Evolutionary conservation across 1,140 invertebrate species (phyloP), one percentile per base, ranked within the genome.

Genomic region (Lucilia sericata): DNA sequence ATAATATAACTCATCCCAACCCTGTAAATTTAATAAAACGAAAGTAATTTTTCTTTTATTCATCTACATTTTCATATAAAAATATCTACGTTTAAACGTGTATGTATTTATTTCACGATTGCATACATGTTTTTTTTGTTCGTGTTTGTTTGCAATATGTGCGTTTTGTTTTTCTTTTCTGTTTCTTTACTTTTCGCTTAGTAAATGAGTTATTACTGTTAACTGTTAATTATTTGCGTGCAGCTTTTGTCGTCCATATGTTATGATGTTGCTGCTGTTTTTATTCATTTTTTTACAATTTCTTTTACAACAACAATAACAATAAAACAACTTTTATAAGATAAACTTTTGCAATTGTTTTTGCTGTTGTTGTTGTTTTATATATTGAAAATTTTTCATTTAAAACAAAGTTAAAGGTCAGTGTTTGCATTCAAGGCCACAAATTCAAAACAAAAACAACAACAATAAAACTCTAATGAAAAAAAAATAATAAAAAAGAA

Each of bases 391-490:
- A n/a, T 60, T 60, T 60, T 60, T n/a, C 14, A 60, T 60, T 60
- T 60, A 60, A 60, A 60, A 70, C 65, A 70, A 70, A 70, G 65
- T 70, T 70, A 70, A 70, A 70, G 65, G 65, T 70, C 65, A 70
- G 17, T 70, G 65, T 21, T 70, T 70, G 65, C 65, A 70, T 70
- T 70, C 65, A 70, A 70, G 65, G 65, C 65, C 65, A 70, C 49
- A 65, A 30, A n/a, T 60, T 21, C 21, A 70, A 17, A 60, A 25
- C 65, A 70, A 70, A 21, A 70, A 70, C 19, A 70, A 70, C 7
- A 70, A 70, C 2, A 70, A 70, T 7, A 70, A 21, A 70, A 70
- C n/a, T 21, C 65, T 70, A 19, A 70, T n/a, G 25, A 70, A 21
- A 70, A 25, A 70, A 70, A 60, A 60, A 42, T 7, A 42, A 17